Evolutionary conservation across 1,140 invertebrate genomes (phyloP), one percentile per base, ranked within the genome.

Genomic region (Trichonephila clavipes): DNA sequence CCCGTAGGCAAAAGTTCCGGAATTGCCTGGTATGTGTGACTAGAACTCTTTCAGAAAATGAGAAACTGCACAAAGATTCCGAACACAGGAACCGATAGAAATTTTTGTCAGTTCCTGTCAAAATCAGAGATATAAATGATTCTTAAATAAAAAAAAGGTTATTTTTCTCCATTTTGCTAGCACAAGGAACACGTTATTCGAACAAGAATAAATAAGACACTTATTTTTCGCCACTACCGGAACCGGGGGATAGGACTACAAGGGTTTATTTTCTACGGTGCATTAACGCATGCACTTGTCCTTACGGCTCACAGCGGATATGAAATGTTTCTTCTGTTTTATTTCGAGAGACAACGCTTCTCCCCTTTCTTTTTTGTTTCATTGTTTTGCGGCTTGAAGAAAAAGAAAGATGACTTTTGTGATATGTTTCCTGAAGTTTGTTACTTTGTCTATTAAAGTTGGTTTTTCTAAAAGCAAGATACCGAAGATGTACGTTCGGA

Each of bases 221-320:
- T 87, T 87, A 87, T 87, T 87, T 64, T 64, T 87, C 85, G 10
- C 85, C 61, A 58, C 61, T 64, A 87, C 59, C 85, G 59, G 34
- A 64, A 87, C 85, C 61, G 61, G 14, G 19, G 19, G 44, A 58
- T 40, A 40, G 81, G 12, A n/a, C 28, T 85, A 16, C 5, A 10
- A 19, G 21, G 21, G 40, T n/a, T 51, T 59, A 51, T 85, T 58
- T 85, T 59, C 19, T 16, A 12, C 14, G 44, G 2, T 58, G 82
- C 19, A 16, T 59, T 85, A 18, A 12, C 16, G 14, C 62, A 21
- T 64, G 62, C 14, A 64, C 62, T 64, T 64, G 62, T 18, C 16
- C 8, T 19, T 19, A 16, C 16, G 5, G 14, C 6, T 64, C 62
- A 77, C n/a, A 28, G 28, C 34, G 34, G 34, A 40, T 77, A 16